Evolutionary conservation across 2,888 invertebrate species (phyloP), one percentile per base, ranked within the genome.

Genomic region (Bellardia pandia): DNA sequence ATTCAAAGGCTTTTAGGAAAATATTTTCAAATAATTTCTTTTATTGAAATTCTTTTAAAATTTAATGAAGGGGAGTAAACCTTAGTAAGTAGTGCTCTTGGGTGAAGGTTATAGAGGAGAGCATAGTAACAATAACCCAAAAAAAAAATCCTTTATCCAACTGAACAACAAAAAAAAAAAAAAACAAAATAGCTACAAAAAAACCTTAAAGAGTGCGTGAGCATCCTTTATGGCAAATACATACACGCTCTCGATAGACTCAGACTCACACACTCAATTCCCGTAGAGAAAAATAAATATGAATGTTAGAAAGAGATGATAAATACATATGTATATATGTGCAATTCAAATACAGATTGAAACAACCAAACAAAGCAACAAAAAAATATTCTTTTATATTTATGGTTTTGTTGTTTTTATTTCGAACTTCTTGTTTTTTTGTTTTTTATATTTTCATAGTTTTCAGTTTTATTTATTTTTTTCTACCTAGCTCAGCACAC

Each of bases 71-170:
- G 80, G 88, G 87, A 86, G 88, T 87, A 85, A 89, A 89, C 88
- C 82, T 80, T 84, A 88, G 77, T 88, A 88, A 88, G 86, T 88
- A 83, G 51, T 62, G 85, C 45, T 80, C 53, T 88, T 88, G 82
- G 85, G 86, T 89, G 85, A 89, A 87, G 88, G 89, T 89, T 88
- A 86, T 81, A 79, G 83, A 87, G 66, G 66, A 53, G 60, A 80
- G 33, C 45, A 51, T 62, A 48, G 71, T 40, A 68, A 64, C 58
- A 77, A 51, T 78, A 79, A 37, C 23, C 23, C 16, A 85, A 53
- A 53, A 68, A 64, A n/a, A 78, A 45, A 45, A 45, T 81, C 76
- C 77, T 89, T 89, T 86, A 77, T 88, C 76, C 83, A 88, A 60
- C 87, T 23, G 6, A 9, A 14, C 4, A 14, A 48, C 3, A 23